Percentiles rank a stretch among this genome's conserved stretches.
Evolutionary conservation across 2,797 vertebrate genomes (phyloP).

Genomic region (Scleropages formosus): DNA sequence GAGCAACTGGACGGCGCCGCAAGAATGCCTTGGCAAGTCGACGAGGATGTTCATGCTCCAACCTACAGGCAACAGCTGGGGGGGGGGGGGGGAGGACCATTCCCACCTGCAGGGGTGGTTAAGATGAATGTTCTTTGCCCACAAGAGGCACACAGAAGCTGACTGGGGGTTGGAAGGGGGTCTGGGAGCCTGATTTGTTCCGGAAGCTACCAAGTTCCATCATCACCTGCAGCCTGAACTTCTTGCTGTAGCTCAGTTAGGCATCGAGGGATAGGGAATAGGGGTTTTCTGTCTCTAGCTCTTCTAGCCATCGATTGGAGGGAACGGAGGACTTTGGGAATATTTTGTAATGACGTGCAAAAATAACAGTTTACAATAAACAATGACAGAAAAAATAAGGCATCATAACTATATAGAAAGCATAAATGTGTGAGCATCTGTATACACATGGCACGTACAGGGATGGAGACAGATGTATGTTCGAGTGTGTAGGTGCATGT

Average conservation of each 20-base stretch:
- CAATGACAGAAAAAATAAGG: no score
- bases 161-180: background rate
- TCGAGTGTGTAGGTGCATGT: no score
- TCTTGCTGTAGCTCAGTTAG: conserved; percentile 10
- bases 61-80: conserved; percentile 18
- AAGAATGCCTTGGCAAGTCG: background rate
- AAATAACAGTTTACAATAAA: no score
- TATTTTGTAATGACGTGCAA: conserved; percentile 21
- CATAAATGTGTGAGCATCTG: no score
- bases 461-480: no score
- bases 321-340: background rate
- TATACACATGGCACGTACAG: no score
- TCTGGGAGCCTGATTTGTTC: conserved; percentile 26
- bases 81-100: conserved; percentile 21
- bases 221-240: conserved; percentile 9
- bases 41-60: background rate
- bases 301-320: no score
- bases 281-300: no score
- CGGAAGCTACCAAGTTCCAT: conserved; percentile 25
- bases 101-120: conserved; percentile 10
- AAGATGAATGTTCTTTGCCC: conserved; percentile 28
- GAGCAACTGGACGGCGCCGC: conserved; percentile 35
- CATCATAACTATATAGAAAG: no score
- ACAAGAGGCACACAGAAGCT: conserved; percentile 25
- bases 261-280: conserved; percentile 21